Evolutionary conservation across 2,113 vertebrate genomes (phyloP), one percentile per base, ranked within the genome.

Genomic region (Siniperca chuatsi): DNA sequence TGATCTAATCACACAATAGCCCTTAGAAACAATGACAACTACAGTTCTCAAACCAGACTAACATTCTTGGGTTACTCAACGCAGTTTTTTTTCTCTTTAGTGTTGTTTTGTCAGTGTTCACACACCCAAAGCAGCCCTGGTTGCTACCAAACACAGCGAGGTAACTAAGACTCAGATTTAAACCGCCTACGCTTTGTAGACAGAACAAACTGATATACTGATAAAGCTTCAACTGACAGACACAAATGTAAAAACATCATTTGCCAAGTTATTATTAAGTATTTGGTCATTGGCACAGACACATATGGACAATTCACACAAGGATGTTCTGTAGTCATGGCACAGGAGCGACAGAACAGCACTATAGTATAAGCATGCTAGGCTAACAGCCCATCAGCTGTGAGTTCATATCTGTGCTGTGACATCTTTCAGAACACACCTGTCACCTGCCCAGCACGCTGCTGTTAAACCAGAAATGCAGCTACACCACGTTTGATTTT

Each of bases 91-190:
- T 33, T 25, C 46, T 48, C 18, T 54, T 21, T 4, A 13, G 18
- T 85, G 79, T 81, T 78, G 83, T 79, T 78, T 78, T 64, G 58
- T 62, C 29, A 62, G 10, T 6, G 84, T 29, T 65, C 82, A 84
- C 92, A 84, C 91, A 66, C 93, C 86, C 92, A 75, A 20, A 69
- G 65, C 55, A 65, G 10, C 40, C 21, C 72, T 67, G 88, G 95
- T 95, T 95, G 93, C 94, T 90, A 95, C 67, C 42, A 94, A 95
- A 95, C 94, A 95, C 60, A 82, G 54, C 48, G 8, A 1, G 64
- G 87, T 93, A 91, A 93, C 86, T 8, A 94, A 66, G 79, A 82
- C 66, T 78, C 68, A 65, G 13, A 66, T 52, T 33, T 61, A 81
- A 78, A 48, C 65, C 18, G n/a, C 77, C 35, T 1, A 79, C 29